Conservation (phyloP, 2,113 vertebrate species). For the Pituophis catenifer region DNA sequence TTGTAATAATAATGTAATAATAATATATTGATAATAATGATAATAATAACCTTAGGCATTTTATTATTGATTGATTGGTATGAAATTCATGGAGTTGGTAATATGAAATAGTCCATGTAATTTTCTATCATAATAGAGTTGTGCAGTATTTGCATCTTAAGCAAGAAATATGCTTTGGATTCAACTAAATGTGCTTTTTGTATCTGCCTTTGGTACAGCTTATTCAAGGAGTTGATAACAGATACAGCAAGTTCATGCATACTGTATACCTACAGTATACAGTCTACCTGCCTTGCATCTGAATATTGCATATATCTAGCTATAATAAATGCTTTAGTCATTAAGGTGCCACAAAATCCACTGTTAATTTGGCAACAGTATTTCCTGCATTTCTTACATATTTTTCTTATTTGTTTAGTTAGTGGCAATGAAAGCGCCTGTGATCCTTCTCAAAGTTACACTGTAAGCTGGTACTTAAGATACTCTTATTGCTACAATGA, state of each 20-base stretch:
- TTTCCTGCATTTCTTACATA: slow-evolving; percentile 13
- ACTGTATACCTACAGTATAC: neutral
- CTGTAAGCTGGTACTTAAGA: slow-evolving; percentile 77
- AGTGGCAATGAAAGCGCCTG: slow-evolving; percentile 72
- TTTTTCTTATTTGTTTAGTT: slow-evolving; percentile 59
- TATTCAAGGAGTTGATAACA: neutral
- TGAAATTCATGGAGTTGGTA: neutral
- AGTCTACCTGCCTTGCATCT: neutral
- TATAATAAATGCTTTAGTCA: neutral
- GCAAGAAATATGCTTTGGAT: neutral
- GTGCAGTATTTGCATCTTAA: neutral
- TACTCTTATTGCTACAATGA: slow-evolving; percentile 81
- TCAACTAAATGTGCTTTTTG: neutral
- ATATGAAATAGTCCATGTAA: neutral
- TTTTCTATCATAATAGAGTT: neutral
- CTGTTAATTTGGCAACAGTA: neutral
- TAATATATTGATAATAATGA: neutral
- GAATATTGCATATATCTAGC: neutral
- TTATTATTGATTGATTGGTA: slow-evolving; percentile 4
- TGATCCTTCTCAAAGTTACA: slow-evolving; percentile 62
- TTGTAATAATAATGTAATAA: neutral
- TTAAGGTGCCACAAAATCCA: slow-evolving; percentile 15
- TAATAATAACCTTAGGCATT: neutral
- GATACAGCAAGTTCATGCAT: neutral
- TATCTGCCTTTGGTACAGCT: neutral